These are phyloP conservation scores for Eremobia ochroleuca DNA, from an alignment of 2,888 invertebrate species.

Conservation along the genomic window DNA sequence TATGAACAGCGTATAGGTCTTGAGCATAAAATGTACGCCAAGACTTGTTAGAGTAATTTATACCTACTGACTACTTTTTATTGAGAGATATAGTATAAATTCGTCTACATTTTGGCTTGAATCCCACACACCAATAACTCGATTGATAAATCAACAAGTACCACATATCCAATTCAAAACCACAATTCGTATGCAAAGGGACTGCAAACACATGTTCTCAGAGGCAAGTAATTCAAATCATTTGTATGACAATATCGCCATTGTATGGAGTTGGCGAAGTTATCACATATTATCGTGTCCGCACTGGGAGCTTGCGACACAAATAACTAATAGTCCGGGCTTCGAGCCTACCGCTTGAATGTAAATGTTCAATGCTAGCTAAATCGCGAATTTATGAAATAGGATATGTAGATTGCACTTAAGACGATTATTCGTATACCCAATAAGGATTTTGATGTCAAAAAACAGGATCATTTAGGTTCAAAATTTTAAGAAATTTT, in stretches of 20 bases:
- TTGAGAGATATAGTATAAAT: background rate
- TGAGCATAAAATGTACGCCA: background rate
- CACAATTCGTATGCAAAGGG: conserved; percentile 42
- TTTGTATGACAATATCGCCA: conserved; percentile 75
- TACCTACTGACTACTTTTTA: no score
- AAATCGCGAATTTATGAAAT: conserved; percentile 42
- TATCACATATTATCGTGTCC: conserved; percentile 75
- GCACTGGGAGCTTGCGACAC: conserved; percentile 66
- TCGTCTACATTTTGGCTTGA: background rate
- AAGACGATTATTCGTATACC: background rate
- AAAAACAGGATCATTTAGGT: background rate
- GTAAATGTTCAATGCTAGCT: conserved; percentile 65
- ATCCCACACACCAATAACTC: background rate
- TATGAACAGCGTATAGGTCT: background rate
- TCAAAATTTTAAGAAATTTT: no score
- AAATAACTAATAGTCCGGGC: conserved; percentile 71
- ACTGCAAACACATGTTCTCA: conserved; percentile 39
- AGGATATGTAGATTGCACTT: conserved; percentile 33
- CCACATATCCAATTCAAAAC: conserved; percentile 30
- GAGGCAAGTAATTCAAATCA: conserved; percentile 64
- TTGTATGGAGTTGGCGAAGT: conserved; percentile 71
- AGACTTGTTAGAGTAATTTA: background rate
- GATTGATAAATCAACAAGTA: conserved; percentile 5
- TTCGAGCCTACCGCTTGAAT: conserved; percentile 65
- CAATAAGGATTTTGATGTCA: background rate